Conservation (phyloP, 1,140 invertebrate genomes). For the Dreissena rostriformis region DNA sequence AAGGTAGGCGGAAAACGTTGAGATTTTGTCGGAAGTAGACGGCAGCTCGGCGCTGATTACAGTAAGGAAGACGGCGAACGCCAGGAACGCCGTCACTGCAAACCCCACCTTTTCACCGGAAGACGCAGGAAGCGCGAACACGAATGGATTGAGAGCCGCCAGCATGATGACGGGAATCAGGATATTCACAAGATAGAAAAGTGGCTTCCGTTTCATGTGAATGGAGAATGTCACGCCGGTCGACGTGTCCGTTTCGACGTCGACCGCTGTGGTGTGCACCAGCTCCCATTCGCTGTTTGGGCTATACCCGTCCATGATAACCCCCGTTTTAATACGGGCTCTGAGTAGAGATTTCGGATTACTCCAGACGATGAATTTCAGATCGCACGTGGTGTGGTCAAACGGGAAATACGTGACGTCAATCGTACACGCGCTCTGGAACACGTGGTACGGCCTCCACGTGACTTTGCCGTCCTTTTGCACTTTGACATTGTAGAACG, state of each 20-base stretch:
- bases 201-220: constrained; percentile 43
- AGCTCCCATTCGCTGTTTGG: constrained; percentile 40
- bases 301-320: constrained; percentile 16
- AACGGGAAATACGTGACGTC: constrained; percentile 54
- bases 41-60: constrained; percentile 50
- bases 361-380: constrained; percentile 52
- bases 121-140: constrained; percentile 37
- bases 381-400: constrained; percentile 47
- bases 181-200: constrained; percentile 48
- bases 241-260: constrained; percentile 2
- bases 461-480: neutral
- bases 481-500: constrained; percentile 24
- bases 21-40: constrained; percentile 36
- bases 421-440: constrained; percentile 44
- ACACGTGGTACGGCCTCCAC: constrained; percentile 48
- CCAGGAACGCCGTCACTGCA: constrained; percentile 43
- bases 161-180: constrained; percentile 46
- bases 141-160: constrained; percentile 35
- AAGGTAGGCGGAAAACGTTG: constrained; percentile 36
- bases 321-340: constrained; percentile 9
- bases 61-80: constrained; percentile 51
- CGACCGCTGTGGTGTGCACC: neutral
- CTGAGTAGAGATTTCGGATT: constrained; percentile 18
- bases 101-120: constrained; percentile 46
- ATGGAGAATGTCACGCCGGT: constrained; percentile 51